Conservation (phyloP, 2,113 vertebrate genomes). For the Melanerpes formicivorus region DNA sequence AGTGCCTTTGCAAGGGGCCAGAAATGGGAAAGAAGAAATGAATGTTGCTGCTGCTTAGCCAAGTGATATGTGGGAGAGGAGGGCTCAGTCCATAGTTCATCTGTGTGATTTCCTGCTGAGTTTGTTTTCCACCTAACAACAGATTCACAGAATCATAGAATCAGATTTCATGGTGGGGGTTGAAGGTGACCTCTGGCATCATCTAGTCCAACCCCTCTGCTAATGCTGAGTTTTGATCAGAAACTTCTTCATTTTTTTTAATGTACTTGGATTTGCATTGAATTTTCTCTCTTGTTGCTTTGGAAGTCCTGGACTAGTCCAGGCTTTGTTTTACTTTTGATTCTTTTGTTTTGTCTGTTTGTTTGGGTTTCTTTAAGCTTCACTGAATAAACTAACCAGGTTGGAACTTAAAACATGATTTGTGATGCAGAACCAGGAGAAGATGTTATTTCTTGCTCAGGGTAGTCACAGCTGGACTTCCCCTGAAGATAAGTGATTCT, state of each 20-base stretch:
- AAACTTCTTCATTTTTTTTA: background rate
- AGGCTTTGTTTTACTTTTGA: background rate
- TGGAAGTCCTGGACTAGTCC: background rate
- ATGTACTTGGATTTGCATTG: background rate
- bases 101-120: fast-evolving
- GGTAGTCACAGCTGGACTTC: background rate
- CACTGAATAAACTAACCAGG: background rate
- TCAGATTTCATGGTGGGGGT: too few species aligned
- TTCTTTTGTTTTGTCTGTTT: background rate
- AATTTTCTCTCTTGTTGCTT: background rate
- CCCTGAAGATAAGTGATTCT: background rate
- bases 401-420: background rate
- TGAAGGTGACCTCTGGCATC: too few species aligned
- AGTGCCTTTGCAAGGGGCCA: background rate
- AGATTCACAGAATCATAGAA: background rate
- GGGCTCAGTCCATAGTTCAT: background rate
- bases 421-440: background rate
- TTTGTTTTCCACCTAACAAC: background rate
- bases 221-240: background rate
- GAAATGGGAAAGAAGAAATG: background rate
- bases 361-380: background rate
- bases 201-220: too few species aligned
- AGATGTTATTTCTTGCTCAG: background rate
- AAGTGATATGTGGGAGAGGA: background rate
- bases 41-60: background rate